Base-by-base conservation (phyloP, 2,797 vertebrate genomes). In the Chaetodon trifasciatus region DNA sequence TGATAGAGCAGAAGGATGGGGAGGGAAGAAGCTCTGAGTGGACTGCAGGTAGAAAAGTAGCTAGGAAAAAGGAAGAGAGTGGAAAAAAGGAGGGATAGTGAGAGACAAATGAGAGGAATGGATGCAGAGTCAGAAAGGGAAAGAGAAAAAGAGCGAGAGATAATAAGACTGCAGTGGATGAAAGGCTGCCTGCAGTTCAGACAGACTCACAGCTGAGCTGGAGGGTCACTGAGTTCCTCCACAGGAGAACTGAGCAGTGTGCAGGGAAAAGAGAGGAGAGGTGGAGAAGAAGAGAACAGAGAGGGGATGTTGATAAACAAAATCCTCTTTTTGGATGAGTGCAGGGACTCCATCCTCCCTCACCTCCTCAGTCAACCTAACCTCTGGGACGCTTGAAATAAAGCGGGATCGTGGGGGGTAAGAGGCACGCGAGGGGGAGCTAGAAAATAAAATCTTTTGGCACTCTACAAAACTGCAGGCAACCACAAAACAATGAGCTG, bases 161-260 rank as follows among this genome's bases (percentile, higher is more conserved):
- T 66, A 85, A 79, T 79, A 79, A 81, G 86, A 83, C 12, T 3
- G 39, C 74, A 85, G 89, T 89, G 89, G 93, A 92, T 88, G 86
- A 91, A 93, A 93, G 91, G 85, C 89, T 94, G 93, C 74, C 86
- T 87, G 88, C 84, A 79, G 83, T 70, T 67, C 92, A 95, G 92
- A 91, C 91, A 86, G 81, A 90, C 84, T 81, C 91, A 88, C 93
- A 92, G 91, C 93, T 87, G 92, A 93, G 91, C 90, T 77, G 83
- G 82, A 92, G 84, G 96, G 95, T 96, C 95, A 96, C 37, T 1
- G 93, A 93, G 95, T 96, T 95, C 90, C 86, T 90, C 52, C 76
- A 68, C 65, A 84, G 81, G 81, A 85, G 84, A 80, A 70, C 78
- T 72, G 74, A 82, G 62, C 62, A 17, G 66, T 80, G 66, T 12